phyloP scores from a whole-genome alignment of 30 jellyfish, hydroid and myxozoan species.

The Morbakka virulenta region DNA sequence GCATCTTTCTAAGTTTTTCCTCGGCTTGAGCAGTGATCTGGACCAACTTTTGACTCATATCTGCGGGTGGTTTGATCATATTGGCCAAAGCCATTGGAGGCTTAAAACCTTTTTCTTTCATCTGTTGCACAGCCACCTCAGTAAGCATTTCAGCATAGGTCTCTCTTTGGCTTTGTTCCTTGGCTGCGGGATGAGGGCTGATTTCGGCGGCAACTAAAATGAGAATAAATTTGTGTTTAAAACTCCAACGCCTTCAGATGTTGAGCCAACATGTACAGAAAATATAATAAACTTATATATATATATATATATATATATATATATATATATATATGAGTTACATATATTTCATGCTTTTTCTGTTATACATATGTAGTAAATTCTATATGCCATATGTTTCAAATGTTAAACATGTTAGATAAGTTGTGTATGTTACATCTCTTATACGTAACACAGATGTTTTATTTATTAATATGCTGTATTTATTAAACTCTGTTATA shows the following conservation, averaged over 20 bases:
- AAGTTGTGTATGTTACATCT: too few relatives aligned
- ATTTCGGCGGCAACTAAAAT: conserved; percentile 48
- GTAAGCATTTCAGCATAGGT: conserved; percentile 51
- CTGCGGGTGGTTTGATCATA: conserved; percentile 45
- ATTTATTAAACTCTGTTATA: too few relatives aligned
- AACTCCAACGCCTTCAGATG: too few relatives aligned
- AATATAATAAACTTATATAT: too few relatives aligned
- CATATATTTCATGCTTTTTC: too few relatives aligned
- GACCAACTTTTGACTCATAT: conserved; percentile 49
- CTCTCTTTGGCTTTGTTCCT: conserved; percentile 49
- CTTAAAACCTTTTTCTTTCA: conserved; percentile 82
- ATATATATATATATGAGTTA: too few relatives aligned
- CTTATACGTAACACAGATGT: too few relatives aligned
- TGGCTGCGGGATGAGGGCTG: conserved; percentile 57
- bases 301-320: too few relatives aligned
- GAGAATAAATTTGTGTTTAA: background rate
- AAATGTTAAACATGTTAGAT: too few relatives aligned
- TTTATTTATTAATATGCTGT: too few relatives aligned
- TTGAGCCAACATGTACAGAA: background rate
- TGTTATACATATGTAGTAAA: too few relatives aligned
- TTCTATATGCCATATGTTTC: too few relatives aligned
- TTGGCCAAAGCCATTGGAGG: conserved; percentile 79
- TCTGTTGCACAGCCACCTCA: conserved; percentile 62
- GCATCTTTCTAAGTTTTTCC: conserved; percentile 32
- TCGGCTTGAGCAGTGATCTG: conserved; percentile 56